phyloP scores from a whole-genome alignment of 2,113 vertebrate species.

The Machaerirhynchus nigripectus region DNA sequence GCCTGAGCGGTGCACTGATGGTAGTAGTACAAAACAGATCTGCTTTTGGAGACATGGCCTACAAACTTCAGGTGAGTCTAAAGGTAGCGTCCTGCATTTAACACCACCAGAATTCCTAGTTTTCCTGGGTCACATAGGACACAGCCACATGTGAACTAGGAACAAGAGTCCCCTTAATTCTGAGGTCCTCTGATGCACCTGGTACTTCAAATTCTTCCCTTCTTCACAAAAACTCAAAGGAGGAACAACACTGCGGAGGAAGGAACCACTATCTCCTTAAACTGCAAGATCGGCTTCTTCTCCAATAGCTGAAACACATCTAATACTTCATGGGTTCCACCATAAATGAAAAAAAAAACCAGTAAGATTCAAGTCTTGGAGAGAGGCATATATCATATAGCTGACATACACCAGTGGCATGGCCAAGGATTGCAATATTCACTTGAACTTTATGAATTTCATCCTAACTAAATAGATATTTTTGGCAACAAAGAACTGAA shows the following conservation, averaged over 20 bases:
- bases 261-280: not conserved
- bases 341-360: not conserved
- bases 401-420: not conserved
- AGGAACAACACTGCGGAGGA: not conserved
- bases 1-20: not conserved
- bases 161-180: not conserved
- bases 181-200: not conserved
- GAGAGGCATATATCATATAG: not conserved
- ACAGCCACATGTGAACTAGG: fast-evolving
- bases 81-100: not conserved
- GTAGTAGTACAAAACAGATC: not conserved
- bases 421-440: not conserved
- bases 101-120: not conserved
- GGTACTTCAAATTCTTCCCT: not conserved
- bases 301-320: not conserved
- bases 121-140: not conserved
- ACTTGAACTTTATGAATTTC: not conserved
- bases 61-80: not conserved
- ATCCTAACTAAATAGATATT: conserved; percentile 7
- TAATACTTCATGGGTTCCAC: not conserved
- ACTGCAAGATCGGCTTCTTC: not conserved
- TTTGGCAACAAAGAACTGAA: conserved; percentile 34
- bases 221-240: not conserved
- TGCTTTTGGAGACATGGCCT: not conserved
- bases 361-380: not conserved